Base-by-base conservation (phyloP, 2,797 vertebrate species). In the Masticophis lateralis region DNA sequence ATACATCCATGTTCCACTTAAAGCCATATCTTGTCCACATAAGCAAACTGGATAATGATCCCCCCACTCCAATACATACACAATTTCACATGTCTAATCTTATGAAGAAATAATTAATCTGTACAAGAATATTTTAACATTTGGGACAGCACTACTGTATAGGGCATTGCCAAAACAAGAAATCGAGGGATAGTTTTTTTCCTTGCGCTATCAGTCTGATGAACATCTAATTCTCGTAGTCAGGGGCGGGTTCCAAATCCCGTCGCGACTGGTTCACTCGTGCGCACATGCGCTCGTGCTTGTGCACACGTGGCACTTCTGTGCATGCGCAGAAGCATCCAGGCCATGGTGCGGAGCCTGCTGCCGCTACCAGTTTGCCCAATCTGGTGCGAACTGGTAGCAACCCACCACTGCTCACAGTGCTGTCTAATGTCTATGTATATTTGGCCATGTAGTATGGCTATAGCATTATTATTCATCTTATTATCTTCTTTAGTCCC, bases 1-100 rank as follows among this genome's bases (percentile, higher is more conserved):
- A 95, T 27, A 93, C 25, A 59, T 95, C 94, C 94, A 95, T 93
- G 91, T 92, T 20, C 18, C 79, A 53, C 57, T 94, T 95, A 95
- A 95, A 69, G 51, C 63, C 25, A 91, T 7, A 79, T 22, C 59
- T 94, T 86, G 16, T 9, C 37, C 55, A 90, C 92, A 43, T 74
- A 87, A 92, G 20, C 1, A 18, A 87, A 91, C 25, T 1, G 74
- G 87, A 22, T 7, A 9, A 13, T 20, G 2, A 61, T 87, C 0
- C 92, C 92, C 1, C 5, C 56, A 25, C 2, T 43, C 47, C 61
- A 14, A 57, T 66, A 91, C 2, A 5, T 60, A 51, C 27, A 0
- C 74, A 94, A 22, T 89, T 91, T 92, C 93, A 57, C 74, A 88
- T 47, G 6, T 0, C 55, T 0, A 2, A 10, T 27, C 28, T 9